Evolutionary conservation across 2,888 invertebrate species (phyloP).

Genomic region (Drosophila greeni): DNA sequence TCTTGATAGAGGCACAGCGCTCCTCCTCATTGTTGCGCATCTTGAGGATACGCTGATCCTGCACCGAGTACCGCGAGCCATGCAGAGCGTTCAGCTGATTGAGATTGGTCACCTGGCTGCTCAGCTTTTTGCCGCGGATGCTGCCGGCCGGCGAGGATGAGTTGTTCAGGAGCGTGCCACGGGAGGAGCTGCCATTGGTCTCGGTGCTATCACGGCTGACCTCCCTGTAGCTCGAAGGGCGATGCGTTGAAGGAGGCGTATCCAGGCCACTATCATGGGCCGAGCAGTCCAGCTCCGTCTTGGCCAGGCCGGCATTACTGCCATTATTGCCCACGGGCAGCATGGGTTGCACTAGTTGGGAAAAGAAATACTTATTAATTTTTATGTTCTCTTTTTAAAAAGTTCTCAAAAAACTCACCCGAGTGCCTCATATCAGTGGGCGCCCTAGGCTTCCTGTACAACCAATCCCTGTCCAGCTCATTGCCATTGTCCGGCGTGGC

Average conservation of each 20-base stretch:
- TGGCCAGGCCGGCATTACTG: slow-evolving; percentile 55
- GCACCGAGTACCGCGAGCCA: slow-evolving; percentile 76
- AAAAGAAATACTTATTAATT: neutral
- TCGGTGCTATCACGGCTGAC: slow-evolving; percentile 77
- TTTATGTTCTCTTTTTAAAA: too few relatives aligned
- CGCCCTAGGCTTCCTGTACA: slow-evolving; percentile 78
- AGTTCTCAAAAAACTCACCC: slow-evolving; percentile 62
- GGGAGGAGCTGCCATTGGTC: slow-evolving; percentile 78
- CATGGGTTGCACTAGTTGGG: slow-evolving; percentile 80
- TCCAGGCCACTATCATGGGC: slow-evolving; percentile 79
- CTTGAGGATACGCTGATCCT: slow-evolving; percentile 77
- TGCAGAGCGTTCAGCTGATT: slow-evolving; percentile 75
- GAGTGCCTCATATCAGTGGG: slow-evolving; percentile 79
- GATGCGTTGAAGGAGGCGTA: slow-evolving; percentile 79
- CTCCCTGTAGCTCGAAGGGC: slow-evolving; percentile 79
- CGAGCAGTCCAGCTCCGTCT: slow-evolving; percentile 81
- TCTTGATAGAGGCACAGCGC: slow-evolving; percentile 75
- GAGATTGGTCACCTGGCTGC: slow-evolving; percentile 73
- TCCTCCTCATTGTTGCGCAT: slow-evolving; percentile 79
- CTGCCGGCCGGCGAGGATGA: slow-evolving; percentile 75
- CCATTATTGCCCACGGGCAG: slow-evolving; percentile 61
- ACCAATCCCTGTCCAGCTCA: slow-evolving; percentile 77
- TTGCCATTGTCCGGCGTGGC: slow-evolving; percentile 76
- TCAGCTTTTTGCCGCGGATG: slow-evolving; percentile 76
- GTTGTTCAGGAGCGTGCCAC: slow-evolving; percentile 76